Base-by-base conservation (phyloP, 2,888 invertebrate species). In the Byasa hedistus region DNA sequence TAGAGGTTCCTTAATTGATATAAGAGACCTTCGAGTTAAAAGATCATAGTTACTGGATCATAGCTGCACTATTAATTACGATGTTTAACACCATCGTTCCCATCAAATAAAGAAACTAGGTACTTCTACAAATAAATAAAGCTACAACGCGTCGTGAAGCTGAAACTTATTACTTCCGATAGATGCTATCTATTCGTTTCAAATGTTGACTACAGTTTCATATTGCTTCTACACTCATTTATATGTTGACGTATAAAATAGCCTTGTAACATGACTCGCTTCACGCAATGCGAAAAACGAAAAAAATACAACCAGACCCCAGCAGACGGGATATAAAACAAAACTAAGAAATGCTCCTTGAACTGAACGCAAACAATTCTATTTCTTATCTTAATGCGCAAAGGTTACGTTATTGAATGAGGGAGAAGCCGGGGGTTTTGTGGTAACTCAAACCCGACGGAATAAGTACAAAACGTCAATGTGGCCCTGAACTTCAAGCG, bases 401-500 rank as follows among this genome's bases (percentile, higher is more conserved):
- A 48, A 51, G 48, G 27, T n/a, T 51, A 15, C 12, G 51, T 24
- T 51, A 27, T 58, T 22, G 39, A 27, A 59, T 10, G 12, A 12
- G 44, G 57, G 52, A 19, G 0, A 23, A 48, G 36, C 10, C 52
- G 48, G 23, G 32, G 32, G 51, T 58, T 48, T 52, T n/a, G 57
- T 10, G n/a, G 24, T 36, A 24, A 39, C 54, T 19, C 15, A 39
- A 39, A 23, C 15, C 58, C 52, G 52, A 56, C 24, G 59, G n/a
- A 66, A 61, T 39, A 52, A 66, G 54, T 51, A 61, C 65, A 66
- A 65, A 65, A 59, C 61, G 57, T 51, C 19, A 15, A 48, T 19
- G 12, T 24, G 27, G 36, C 65, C 65, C 57, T 66, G 65, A 66
- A 61, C 65, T 61, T 66, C 61, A 57, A 58, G 57, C n/a, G 57